These are phyloP conservation scores for Agapornis roseicollis DNA, from an alignment of 2,113 vertebrate species.

Conservation along the genomic window DNA sequence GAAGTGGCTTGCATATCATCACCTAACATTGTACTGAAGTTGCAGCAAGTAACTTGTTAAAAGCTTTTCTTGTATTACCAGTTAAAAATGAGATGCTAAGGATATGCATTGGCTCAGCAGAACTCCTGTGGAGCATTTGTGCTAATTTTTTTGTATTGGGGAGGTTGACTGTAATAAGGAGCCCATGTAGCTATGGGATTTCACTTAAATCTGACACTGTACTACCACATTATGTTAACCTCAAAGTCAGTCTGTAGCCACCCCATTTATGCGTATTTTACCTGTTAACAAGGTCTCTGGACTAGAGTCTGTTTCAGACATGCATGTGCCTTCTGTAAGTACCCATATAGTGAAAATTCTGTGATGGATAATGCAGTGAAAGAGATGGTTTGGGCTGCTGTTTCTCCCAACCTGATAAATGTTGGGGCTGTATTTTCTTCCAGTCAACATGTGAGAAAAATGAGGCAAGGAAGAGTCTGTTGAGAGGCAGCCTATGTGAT, in stretches of 20 bases:
- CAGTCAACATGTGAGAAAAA: background rate
- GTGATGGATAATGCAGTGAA: background rate
- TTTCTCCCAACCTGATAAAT: background rate
- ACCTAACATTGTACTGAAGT: background rate
- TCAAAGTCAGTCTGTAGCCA: background rate
- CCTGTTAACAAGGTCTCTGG: background rate
- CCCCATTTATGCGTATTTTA: background rate
- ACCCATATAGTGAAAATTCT: background rate
- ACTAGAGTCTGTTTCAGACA: background rate
- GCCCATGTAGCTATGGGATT: rapidly evolving
- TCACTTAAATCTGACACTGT: background rate
- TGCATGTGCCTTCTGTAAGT: background rate
- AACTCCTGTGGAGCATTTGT: rapidly evolving
- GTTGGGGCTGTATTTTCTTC: background rate
- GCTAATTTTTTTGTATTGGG: background rate
- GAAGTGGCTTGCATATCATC: background rate
- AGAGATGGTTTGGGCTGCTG: background rate
- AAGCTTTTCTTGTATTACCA: background rate
- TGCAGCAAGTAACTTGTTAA: background rate
- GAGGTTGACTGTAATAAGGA: background rate
- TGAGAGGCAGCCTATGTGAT: background rate
- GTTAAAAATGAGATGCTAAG: background rate
- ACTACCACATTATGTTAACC: background rate
- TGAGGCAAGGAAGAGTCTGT: background rate
- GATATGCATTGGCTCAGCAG: background rate